Evolutionary conservation across 2,113 vertebrate species (phyloP).

Genomic region (Probosciger aterrimus): DNA sequence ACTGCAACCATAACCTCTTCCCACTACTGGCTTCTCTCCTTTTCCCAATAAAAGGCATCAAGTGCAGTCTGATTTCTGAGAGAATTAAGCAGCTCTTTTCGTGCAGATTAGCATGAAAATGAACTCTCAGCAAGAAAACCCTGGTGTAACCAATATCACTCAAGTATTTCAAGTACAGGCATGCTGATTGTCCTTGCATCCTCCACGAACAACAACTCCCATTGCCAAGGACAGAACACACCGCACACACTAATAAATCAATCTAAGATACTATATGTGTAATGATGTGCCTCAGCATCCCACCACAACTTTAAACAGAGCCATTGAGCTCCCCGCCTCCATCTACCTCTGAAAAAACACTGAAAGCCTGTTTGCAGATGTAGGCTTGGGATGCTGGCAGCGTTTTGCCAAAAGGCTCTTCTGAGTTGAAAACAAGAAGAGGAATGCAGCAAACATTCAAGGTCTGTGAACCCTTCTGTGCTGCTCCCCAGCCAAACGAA

Average conservation of each 20-base stretch:
- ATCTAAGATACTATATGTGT: background rate
- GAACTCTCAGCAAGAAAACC: background rate
- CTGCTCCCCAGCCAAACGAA: background rate
- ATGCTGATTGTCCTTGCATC: background rate
- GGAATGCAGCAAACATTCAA: background rate
- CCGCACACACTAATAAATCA: background rate
- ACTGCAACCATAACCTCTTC: background rate
- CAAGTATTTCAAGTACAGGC: background rate
- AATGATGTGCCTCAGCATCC: background rate
- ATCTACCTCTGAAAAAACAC: background rate
- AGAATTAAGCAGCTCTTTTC: background rate
- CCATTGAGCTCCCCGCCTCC: background rate
- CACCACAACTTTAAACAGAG: background rate
- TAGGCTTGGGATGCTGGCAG: background rate
- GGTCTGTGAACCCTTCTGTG: background rate
- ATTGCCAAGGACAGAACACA: accelerated
- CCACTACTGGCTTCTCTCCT: background rate
- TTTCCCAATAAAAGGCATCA: background rate
- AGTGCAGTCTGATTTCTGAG: background rate
- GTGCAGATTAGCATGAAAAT: background rate
- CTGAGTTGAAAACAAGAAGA: background rate
- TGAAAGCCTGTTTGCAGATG: accelerated
- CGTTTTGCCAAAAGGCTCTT: background rate
- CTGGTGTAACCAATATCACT: background rate
- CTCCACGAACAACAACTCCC: background rate